These are phyloP conservation scores for Papilio elwesi DNA, from an alignment of 2,888 invertebrate genomes.

Conservation along the genomic window DNA sequence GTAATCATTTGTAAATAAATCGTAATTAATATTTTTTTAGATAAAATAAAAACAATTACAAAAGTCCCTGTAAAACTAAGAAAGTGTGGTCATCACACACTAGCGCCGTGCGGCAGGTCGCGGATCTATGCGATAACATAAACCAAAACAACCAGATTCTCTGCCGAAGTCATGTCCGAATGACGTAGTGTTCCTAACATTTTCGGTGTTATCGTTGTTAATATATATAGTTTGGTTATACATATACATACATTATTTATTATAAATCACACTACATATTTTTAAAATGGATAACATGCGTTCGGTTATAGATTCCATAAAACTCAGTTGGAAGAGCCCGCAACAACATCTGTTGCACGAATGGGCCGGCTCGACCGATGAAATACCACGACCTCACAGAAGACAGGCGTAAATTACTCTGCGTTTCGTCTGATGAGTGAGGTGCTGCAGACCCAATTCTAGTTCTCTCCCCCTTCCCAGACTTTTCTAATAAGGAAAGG, in stretches of 20 bases:
- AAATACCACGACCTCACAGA: too few species aligned
- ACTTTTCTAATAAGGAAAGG: too few species aligned
- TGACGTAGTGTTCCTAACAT: conserved; percentile 22
- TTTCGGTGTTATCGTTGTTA: not conserved
- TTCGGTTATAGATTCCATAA: too few species aligned
- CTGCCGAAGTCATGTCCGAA: conserved; percentile 22
- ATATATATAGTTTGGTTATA: not conserved
- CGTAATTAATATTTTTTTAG: not conserved
- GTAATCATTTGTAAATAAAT: too few species aligned
- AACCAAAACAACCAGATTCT: conserved; percentile 12
- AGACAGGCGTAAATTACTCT: too few species aligned
- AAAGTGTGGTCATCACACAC: conserved; percentile 2
- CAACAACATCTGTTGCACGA: too few species aligned
- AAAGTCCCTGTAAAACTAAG: not conserved
- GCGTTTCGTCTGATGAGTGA: too few species aligned
- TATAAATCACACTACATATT: not conserved
- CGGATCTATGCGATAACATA: conserved; percentile 26
- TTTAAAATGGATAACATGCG: too few species aligned
- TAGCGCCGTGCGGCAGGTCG: conserved; percentile 34
- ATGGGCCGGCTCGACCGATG: too few species aligned
- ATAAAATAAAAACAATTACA: not conserved
- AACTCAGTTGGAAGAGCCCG: too few species aligned
- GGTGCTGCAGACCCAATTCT: too few species aligned
- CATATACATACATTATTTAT: not conserved
- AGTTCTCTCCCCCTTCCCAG: too few species aligned